Conservation (phyloP, 2,888 invertebrate genomes). For the Fragum sueziense region DNA sequence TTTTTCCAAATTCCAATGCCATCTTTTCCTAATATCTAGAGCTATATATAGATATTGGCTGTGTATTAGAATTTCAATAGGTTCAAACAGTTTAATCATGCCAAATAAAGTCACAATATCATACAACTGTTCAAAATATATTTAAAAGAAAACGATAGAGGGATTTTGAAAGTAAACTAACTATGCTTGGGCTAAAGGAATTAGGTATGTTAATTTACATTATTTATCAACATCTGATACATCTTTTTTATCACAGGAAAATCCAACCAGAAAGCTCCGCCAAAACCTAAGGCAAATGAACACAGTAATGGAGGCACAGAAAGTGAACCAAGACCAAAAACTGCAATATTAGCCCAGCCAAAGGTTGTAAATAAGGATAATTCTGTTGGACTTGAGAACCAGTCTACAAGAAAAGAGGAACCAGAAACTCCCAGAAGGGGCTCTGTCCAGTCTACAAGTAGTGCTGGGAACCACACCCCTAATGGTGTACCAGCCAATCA, state of each 20-base stretch:
- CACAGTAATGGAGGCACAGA: slow-evolving; percentile 11
- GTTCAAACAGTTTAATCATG: no score
- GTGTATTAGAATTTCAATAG: no score
- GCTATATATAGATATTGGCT: no score
- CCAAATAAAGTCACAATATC: no score
- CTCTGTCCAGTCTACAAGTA: slow-evolving; percentile 2
- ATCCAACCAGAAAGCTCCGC: background rate
- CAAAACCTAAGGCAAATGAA: background rate
- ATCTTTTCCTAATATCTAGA: no score
- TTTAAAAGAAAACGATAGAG: no score
- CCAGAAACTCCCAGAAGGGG: slow-evolving; percentile 5
- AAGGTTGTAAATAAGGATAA: slow-evolving; percentile 76
- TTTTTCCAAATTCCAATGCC: no score
- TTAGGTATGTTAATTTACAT: slow-evolving; percentile 34
- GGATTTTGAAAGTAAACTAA: no score
- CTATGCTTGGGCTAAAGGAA: slow-evolving; percentile 51
- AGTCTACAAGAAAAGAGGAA: slow-evolving; percentile 50
- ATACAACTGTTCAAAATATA: no score
- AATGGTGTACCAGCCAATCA: background rate
- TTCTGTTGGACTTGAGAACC: slow-evolving; percentile 65
- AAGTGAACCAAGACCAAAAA: slow-evolving; percentile 67
- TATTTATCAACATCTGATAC: no score
- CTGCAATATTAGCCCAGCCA: slow-evolving; percentile 72
- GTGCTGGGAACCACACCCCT: slow-evolving; percentile 8
- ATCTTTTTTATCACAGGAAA: slow-evolving; percentile 18